These are phyloP conservation scores for Eulithis testata DNA, from an alignment of 2,888 invertebrate genomes.

Conservation along the genomic window DNA sequence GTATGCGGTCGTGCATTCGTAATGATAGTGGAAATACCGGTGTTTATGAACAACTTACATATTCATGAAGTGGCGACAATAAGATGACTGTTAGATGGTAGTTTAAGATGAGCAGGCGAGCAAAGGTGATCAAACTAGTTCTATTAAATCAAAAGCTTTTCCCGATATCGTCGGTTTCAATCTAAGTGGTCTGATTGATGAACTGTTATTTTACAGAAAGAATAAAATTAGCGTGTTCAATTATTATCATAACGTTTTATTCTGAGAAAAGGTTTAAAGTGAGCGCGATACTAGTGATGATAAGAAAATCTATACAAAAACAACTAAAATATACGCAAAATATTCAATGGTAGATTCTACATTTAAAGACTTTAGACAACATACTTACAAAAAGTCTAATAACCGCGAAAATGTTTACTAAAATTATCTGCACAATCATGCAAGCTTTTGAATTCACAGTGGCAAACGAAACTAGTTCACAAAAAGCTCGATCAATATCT, in stretches of 20 bases:
- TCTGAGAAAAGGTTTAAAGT: no score
- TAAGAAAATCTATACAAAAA: no score
- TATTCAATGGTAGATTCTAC: no score
- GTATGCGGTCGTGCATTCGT: constrained; percentile 31
- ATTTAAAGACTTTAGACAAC: neutral
- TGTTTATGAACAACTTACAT: constrained; percentile 27
- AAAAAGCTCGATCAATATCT: constrained; percentile 32
- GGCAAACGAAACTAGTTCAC: constrained; percentile 25
- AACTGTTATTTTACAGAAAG: no score
- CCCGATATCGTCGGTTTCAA: neutral
- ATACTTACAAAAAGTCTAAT: neutral
- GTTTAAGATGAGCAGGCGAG: neutral
- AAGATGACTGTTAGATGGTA: constrained; percentile 10
- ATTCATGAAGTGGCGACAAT: constrained; percentile 25
- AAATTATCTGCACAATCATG: constrained; percentile 1
- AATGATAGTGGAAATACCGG: constrained; percentile 30
- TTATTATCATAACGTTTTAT: no score
- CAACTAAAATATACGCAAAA: no score
- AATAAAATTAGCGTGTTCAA: no score
- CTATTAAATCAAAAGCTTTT: neutral
- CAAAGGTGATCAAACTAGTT: no score
- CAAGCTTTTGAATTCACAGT: constrained; percentile 21
- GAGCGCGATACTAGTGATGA: no score
- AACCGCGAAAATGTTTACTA: neutral
- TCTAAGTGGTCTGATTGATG: no score